Evolutionary conservation across 1,140 invertebrate species (phyloP), one percentile per base, ranked within the genome.

Genomic region (Metopolophium dirhodum): DNA sequence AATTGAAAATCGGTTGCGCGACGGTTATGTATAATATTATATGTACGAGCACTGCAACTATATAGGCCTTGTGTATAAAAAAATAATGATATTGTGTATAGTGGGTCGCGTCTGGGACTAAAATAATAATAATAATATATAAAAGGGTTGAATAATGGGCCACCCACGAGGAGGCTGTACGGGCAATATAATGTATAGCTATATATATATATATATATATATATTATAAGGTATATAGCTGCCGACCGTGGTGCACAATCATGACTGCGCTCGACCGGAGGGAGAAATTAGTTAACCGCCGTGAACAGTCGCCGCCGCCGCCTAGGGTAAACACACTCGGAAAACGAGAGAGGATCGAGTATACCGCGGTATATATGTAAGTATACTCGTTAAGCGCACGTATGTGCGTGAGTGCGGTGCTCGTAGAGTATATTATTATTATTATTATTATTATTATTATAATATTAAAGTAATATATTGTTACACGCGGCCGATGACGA

Each of bases 251-350:
- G 18, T 20, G 47, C 35, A 89, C 45, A 89, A 89, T 41, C 41
- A 41, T 89, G 47, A 51, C 22, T 54, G 49, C 22, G 85, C 26
- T 87, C 49, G 87, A 89, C n/a, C 49, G n/a, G 87, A 88, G 87
- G 87, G 87, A 89, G 49, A 89, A 54, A 89, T 89, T 54, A 54
- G 87, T 89, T 51, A 54, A 89, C 49, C 47, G 87, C 30, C 87
- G 30, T 22, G 41, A 41, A 47, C 41, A 86, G 37, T 26, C 41
- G 41, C 37, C 61, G 61, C 37, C 61, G 61, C 82, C 41, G 30
- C 7, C 47, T 30, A 89, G 87, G 49, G 49, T 89, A 54, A 89
- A 89, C 87, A 54, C 87, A 45, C 87, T 22, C 23, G 11, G 85
- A 86, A 35, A 23, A 20, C 45, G 86, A 49, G 23, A 47, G 83